Base-by-base conservation (phyloP, 2,888 invertebrate genomes). In the Nomada fabriciana region DNA sequence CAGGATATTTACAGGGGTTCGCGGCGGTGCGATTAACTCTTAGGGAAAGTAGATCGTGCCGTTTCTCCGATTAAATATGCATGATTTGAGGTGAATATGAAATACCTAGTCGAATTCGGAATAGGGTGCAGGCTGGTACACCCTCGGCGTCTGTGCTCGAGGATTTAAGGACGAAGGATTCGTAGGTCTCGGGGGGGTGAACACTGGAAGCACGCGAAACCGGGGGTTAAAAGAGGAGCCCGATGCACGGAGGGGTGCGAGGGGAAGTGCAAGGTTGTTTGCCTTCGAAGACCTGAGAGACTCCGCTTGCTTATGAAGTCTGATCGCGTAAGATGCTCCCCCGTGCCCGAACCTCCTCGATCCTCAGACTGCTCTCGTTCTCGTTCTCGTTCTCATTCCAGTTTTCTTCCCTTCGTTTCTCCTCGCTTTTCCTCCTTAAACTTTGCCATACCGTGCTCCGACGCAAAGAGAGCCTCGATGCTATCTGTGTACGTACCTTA, bases 1-100 rank as follows among this genome's bases (percentile, higher is more conserved):
- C 53, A 23, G 57, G 64, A 84, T 86, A 83, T 83, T 83, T 86
- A 82, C 78, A 70, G 76, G 65, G 75, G 55, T 68, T 59, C 76
- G 76, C 82, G 73, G 89, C 72, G 83, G 84, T 79, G 86, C 88
- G 91, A 92, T 92, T 91, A 91, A 90, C 90, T 90, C 88, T 86
- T 86, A 84, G 82, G 76, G 87, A 89, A 90, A 90, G 89, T 90
- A 85, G 91, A 90, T 91, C 86, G 88, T 85, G 88, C 88, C 87
- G 90, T 86, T 89, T 87, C 84, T 85, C 78, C 88, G 89, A 92
- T 92, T 92, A 92, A 91, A 92, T 92, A 92, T 92, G 91, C 90
- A 91, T 90, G 91, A 91, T 91, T 90, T 89, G 91, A 91, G 90
- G 89, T 90, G 92, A 92, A 92, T 91, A 89, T 92, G 90, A 92